phyloP scores from a whole-genome alignment of 2,797 vertebrate species.

The Cuniculus paca region DNA sequence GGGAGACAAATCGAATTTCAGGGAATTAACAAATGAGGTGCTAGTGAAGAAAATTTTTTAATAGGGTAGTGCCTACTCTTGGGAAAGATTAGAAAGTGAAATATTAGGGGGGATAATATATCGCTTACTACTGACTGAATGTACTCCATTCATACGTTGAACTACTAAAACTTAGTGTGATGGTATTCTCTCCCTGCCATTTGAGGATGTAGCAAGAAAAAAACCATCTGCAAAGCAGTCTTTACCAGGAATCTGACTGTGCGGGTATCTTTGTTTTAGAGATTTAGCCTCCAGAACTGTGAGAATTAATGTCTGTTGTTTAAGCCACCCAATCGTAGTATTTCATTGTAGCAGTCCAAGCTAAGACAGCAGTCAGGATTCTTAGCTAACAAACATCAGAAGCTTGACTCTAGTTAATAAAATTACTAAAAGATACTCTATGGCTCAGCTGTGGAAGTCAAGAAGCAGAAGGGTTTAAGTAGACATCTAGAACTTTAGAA shows the following conservation, averaged over 20 bases:
- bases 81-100: neutral
- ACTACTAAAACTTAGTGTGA: neutral
- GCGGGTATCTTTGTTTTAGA: neutral
- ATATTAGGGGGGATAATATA: neutral
- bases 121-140: neutral
- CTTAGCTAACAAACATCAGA: neutral
- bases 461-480: neutral
- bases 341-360: conserved; percentile 1
- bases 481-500: neutral
- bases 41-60: neutral
- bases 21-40: neutral
- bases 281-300: neutral
- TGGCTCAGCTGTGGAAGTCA: conserved; percentile 10
- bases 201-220: neutral
- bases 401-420: conserved; percentile 19
- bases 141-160: neutral
- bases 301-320: neutral
- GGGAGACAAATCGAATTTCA: neutral
- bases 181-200: neutral
- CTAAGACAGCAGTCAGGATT: neutral
- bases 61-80: neutral
- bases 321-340: neutral
- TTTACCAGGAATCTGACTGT: neutral
- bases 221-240: neutral
- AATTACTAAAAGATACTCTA: neutral